Conservation (phyloP, 2,888 invertebrate genomes). For the Microchrysa polita region DNA sequence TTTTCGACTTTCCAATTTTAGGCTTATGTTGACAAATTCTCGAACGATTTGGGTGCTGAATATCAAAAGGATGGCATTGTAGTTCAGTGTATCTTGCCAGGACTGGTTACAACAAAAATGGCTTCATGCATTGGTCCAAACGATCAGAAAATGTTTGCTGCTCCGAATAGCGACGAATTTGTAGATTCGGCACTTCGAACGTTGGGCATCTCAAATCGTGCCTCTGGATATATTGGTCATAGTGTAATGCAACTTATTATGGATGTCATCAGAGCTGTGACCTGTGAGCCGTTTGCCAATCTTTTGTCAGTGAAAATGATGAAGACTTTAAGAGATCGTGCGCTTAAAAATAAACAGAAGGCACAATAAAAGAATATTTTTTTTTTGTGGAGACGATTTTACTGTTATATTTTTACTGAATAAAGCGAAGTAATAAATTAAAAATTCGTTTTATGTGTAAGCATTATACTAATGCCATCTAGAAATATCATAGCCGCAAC, state of each 20-base stretch:
- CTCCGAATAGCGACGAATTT: constrained; percentile 77
- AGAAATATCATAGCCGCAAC: too few species aligned
- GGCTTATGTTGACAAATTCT: constrained; percentile 85
- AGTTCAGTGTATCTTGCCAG: constrained; percentile 85
- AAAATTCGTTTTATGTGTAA: too few species aligned
- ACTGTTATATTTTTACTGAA: too few species aligned
- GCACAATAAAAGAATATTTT: too few species aligned
- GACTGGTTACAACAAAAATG: constrained; percentile 93
- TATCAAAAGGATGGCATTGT: constrained; percentile 77
- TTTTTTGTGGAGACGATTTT: too few species aligned
- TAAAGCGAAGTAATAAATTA: too few species aligned
- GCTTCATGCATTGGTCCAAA: constrained; percentile 79
- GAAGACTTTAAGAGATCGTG: constrained; percentile 55
- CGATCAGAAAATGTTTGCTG: constrained; percentile 76
- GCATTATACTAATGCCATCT: too few species aligned
- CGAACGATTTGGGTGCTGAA: constrained; percentile 79
- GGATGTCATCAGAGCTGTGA: constrained; percentile 53
- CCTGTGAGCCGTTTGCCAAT: constrained; percentile 57
- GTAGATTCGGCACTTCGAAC: constrained; percentile 77
- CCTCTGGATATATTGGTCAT: constrained; percentile 76
- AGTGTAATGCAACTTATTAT: constrained; percentile 57
- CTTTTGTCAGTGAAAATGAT: constrained; percentile 58
- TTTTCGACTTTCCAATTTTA: constrained; percentile 58
- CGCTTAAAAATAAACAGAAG: too few species aligned
- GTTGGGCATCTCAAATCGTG: constrained; percentile 74